Percentiles rank a stretch among this genome's conserved stretches.
These are phyloP conservation scores for Bombus impatiens DNA, from an alignment of 1,140 invertebrate genomes.

Conservation along the genomic window DNA sequence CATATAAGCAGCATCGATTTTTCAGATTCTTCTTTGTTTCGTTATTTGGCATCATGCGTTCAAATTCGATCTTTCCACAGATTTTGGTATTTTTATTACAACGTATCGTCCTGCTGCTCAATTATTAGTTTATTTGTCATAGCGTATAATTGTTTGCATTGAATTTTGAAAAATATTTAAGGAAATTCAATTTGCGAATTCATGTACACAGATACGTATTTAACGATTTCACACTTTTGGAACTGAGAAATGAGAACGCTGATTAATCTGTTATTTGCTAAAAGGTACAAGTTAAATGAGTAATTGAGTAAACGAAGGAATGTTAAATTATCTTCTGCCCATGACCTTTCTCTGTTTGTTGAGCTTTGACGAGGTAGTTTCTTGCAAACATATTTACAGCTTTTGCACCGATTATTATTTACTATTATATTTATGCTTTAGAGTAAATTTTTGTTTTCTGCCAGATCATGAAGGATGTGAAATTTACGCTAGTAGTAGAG, in stretches of 20 bases:
- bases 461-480: background rate
- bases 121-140: too few species aligned
- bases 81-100: too few species aligned
- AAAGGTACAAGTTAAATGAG: background rate
- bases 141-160: too few species aligned
- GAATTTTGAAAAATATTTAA: background rate
- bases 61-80: too few species aligned
- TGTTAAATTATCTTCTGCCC: background rate
- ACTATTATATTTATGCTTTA: background rate
- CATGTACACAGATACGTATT: too few species aligned
- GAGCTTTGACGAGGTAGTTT: background rate
- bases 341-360: too few species aligned
- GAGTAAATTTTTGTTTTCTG: background rate
- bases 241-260: background rate
- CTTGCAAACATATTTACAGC: conserved; percentile 8
- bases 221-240: too few species aligned
- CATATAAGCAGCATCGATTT: background rate
- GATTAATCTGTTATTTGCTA: background rate
- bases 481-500: background rate
- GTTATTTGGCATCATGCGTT: background rate
- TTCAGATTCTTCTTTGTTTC: background rate
- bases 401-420: background rate
- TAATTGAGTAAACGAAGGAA: background rate
- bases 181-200: too few species aligned
- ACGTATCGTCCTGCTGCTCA: too few species aligned